Base-by-base conservation (phyloP, 2,113 vertebrate species). In the Euleptes europaea region DNA sequence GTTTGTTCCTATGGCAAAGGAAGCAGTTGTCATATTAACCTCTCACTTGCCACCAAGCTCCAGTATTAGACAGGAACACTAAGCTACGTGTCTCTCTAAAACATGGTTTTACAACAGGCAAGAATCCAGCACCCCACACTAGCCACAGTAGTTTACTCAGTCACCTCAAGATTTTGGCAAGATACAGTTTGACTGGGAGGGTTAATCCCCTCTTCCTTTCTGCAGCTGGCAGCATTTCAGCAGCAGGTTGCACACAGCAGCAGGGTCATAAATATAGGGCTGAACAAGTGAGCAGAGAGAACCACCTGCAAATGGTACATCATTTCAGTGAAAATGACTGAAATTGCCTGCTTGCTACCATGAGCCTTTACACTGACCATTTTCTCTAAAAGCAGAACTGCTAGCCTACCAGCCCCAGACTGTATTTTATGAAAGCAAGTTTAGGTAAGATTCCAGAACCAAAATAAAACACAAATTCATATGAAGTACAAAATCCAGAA, bases 391-490 rank as follows among this genome's bases (percentile, higher is more conserved):
- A 63, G 47, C 83, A 54, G 3, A 84, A 69, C 26, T 38, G 31
- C 35, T 63, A 44, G 9, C 33, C 28, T 33, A 73, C 5, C 19
- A 38, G n/a, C 31, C 35, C 69, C 63, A 77, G 21, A 13, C 14
- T 2, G 12, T 21, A n/a, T 47, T 35, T 19, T 80, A 66, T 23
- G 78, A 67, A 4, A 67, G 40, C 33, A 35, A 47, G 31, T 28
- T 12, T 44, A 79, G 76, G 12, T 3, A 38, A 12, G 23, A 44
- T 1, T 0, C 9, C 0, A 57, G 1, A 13, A 69, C 60, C 15
- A 13, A 57, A 77, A 49, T 2, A n/a, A 40, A 83, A 63, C 7
- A 10, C 13, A 28, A 49, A 70, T 23, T 21, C 65, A 47, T 6
- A 38, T 35, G n/a, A 73, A 11, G 38, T 10, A n/a, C 2, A 47